Evolutionary conservation across 2,888 invertebrate species (phyloP), one percentile per base, ranked within the genome.

Genomic region (Therioaphis trifolii): DNA sequence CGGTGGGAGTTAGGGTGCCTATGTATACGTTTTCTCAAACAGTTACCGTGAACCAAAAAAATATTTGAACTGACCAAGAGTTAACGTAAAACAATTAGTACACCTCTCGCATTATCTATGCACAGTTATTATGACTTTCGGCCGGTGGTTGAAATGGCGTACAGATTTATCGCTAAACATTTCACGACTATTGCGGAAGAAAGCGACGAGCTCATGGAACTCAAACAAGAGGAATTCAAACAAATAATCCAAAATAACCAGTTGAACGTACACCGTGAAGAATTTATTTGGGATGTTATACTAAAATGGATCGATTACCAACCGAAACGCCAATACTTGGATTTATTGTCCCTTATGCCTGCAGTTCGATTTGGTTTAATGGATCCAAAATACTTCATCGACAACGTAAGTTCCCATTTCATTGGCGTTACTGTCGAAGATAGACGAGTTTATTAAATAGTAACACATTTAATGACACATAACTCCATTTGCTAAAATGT

Each of bases 231-330:
- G 40, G 77, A 78, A 24, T 63, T 84, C 9, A 46, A 72, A 2
- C 78, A 78, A 27, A 72, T 84, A 11, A 58, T 84, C 46, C 43
- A 72, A 15, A 72, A 78, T 40, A 71, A 84, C 40, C 78, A 84
- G 46, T 40, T 84, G 52, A 78, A 84, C 72, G 84, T 84, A 21
- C 58, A 72, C 27, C 52, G 58, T 7, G 84, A 84, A 71, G 78
- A 84, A 58, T 63, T 66, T 14, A 78, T 84, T 11, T 84, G 84
- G 84, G 78, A 84, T 21, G 78, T 84, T 21, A 74, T 63, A 21
- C 29, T 84, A 18, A 68, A 71, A 46, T 84, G 84, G 84, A 29
- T 84, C n/a, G 55, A 84, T n/a, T 49, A 74, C 18, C 24, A 35
- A 4, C 84, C 84, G 15, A 49, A 66, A 14, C 49, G 52, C 18